A percentile compares a stretch with the other conserved stretches of the same genome.
Conservation (phyloP, 2,113 vertebrate species). For the Helogale parvula region DNA sequence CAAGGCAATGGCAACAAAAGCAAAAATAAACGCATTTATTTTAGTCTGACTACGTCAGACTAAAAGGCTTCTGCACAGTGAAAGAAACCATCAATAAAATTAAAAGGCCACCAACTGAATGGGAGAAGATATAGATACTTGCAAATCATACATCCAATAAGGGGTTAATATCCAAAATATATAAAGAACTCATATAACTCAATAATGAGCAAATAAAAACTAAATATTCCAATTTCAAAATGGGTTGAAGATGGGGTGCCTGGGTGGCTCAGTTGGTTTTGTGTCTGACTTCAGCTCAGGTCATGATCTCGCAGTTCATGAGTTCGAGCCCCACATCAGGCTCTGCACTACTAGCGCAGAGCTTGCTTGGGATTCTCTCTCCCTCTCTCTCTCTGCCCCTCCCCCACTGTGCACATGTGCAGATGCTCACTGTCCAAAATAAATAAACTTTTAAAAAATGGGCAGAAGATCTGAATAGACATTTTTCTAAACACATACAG, state of each 20-base stretch:
- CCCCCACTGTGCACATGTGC: too few relatives aligned
- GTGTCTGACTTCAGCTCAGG: too few relatives aligned
- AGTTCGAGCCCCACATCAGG: too few relatives aligned
- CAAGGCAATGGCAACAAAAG: not conserved
- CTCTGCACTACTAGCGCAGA: too few relatives aligned
- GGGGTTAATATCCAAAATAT: not conserved
- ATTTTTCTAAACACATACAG: not conserved
- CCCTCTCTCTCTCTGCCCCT: too few relatives aligned
- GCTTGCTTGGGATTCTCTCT: too few relatives aligned
- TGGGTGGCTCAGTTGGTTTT: too few relatives aligned
- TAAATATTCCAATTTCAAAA: not conserved
- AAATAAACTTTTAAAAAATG: too few relatives aligned
- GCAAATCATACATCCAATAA: not conserved
- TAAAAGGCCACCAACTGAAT: not conserved
- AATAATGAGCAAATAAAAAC: not conserved
- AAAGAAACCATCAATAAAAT: not conserved
- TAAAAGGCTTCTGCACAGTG: not conserved
- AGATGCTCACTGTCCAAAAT: too few relatives aligned
- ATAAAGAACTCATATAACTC: not conserved
- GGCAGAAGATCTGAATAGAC: not conserved
- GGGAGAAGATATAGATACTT: not conserved
- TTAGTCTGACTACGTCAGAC: not conserved
- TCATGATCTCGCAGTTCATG: too few relatives aligned
- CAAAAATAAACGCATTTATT: not conserved
- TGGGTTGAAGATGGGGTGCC: not conserved